Conservation (phyloP, 2,113 vertebrate species). For the Pteronura brasiliensis region DNA sequence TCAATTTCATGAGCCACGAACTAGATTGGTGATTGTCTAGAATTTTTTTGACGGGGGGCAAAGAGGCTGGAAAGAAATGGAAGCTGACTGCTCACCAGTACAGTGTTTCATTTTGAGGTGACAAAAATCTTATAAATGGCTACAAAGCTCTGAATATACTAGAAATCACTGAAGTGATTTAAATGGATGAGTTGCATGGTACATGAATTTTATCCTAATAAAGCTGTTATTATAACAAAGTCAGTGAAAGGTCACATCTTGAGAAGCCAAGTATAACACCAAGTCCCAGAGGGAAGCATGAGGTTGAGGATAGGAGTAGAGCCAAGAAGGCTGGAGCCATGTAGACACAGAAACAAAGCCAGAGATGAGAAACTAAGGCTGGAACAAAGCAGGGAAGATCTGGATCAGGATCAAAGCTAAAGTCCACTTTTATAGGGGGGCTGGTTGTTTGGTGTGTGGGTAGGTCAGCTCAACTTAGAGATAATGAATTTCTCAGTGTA, state of each 20-base stretch:
- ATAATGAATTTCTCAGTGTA: not conserved
- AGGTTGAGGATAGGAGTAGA: not conserved
- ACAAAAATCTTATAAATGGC: not conserved
- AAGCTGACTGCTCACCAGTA: not conserved
- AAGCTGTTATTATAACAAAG: not conserved
- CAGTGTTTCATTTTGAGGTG: not conserved
- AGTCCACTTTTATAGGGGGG: not conserved
- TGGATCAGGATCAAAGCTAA: not conserved
- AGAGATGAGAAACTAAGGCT: not conserved
- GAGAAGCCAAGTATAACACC: not conserved
- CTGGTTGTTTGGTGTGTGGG: not conserved
- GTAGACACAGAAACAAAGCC: not conserved
- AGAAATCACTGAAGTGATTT: not conserved
- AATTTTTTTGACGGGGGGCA: not conserved
- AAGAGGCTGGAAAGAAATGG: not conserved
- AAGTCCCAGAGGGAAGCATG: not conserved
- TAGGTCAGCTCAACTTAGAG: not conserved
- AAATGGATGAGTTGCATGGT: not conserved
- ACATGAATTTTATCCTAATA: not conserved
- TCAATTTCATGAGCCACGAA: not conserved
- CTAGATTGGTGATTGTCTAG: not conserved
- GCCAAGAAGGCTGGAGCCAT: not conserved
- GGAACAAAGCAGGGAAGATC: not conserved
- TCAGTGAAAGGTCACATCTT: not conserved
- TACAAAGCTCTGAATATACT: not conserved